Conservation (phyloP, 2,888 invertebrate genomes). For the Lydus trimaculatus region DNA sequence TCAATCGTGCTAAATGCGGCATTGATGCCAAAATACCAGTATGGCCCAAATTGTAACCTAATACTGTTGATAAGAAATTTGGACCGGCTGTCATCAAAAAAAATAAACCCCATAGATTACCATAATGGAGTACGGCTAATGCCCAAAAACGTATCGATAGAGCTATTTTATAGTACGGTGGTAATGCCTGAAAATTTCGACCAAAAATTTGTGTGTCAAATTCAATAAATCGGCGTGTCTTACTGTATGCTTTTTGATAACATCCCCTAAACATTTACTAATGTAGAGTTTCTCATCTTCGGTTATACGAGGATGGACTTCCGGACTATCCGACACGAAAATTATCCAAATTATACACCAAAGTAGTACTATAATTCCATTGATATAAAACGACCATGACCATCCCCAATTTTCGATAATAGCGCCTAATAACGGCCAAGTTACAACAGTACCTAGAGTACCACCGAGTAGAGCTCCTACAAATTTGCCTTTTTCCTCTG, state of each 20-base stretch:
- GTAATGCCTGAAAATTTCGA: constrained; percentile 64
- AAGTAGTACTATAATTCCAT: constrained; percentile 48
- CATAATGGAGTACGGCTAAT: constrained; percentile 72
- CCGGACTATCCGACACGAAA: constrained; percentile 64
- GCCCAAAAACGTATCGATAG: constrained; percentile 75
- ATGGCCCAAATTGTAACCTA: constrained; percentile 74
- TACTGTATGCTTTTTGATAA: constrained; percentile 64
- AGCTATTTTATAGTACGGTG: constrained; percentile 70
- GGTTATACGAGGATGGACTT: constrained; percentile 64
- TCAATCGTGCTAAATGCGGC: constrained; percentile 74
- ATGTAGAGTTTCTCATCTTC: constrained; percentile 63
- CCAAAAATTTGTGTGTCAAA: constrained; percentile 8
- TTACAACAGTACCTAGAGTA: constrained; percentile 62
- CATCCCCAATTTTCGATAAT: constrained; percentile 57
- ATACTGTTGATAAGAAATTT: constrained; percentile 74
- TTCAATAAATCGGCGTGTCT: constrained; percentile 39
- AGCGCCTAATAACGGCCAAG: constrained; percentile 61
- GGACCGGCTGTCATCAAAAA: constrained; percentile 80
- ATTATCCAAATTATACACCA: constrained; percentile 61
- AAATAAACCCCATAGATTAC: constrained; percentile 79
- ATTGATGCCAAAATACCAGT: constrained; percentile 75
- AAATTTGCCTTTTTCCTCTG: constrained; percentile 62
- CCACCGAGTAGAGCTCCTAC: constrained; percentile 62
- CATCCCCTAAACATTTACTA: constrained; percentile 59
- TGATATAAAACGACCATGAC: constrained; percentile 55